Evolutionary conservation across 2,888 invertebrate genomes (phyloP).

Genomic region (Escarpia spicata): DNA sequence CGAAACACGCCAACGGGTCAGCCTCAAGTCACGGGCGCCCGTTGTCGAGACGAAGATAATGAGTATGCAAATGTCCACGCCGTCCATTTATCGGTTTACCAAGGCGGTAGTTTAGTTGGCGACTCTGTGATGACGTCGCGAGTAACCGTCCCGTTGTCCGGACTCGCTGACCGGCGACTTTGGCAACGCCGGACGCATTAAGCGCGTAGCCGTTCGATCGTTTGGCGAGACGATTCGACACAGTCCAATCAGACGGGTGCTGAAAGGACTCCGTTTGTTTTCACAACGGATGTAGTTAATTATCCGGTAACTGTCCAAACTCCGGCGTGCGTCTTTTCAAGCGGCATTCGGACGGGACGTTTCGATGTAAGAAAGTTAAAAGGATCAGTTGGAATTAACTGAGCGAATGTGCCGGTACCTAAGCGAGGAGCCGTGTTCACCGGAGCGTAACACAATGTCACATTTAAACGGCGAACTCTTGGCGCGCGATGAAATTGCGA

Average conservation of each 20-base stretch:
- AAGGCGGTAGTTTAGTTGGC: background rate
- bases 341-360: background rate
- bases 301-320: background rate
- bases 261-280: background rate
- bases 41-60: background rate
- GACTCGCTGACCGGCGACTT: background rate
- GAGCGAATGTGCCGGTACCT: background rate
- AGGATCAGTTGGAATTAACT: background rate
- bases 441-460: background rate
- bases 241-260: background rate
- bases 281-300: background rate
- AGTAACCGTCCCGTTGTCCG: background rate
- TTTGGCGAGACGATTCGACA: background rate
- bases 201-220: background rate
- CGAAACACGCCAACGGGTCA: background rate
- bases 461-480: slow-evolving; percentile 3
- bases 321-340: background rate
- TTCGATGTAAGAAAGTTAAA: background rate
- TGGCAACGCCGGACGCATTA: background rate
- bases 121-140: background rate
- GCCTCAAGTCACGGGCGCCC: background rate
- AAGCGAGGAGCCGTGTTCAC: background rate
- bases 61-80: background rate
- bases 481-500: background rate
- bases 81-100: background rate